Evolutionary conservation across 30 jellyfish, hydroid and myxozoan genomes (phyloP), one percentile per base, ranked within the genome.

Genomic region (Hydra vulgaris): DNA sequence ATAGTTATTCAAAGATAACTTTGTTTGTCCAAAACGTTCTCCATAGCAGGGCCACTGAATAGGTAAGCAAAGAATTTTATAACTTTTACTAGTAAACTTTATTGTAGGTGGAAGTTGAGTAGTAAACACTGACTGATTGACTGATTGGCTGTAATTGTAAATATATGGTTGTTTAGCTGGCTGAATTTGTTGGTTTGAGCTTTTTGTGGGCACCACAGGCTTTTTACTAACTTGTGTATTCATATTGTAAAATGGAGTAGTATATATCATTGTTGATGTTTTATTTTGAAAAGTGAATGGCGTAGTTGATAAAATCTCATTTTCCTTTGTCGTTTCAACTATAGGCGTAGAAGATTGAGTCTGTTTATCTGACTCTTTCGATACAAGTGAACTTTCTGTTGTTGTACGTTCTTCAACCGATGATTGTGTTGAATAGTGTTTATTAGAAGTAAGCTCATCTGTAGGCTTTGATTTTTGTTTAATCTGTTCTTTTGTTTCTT

Each of bases 1-100:
- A 25, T 25, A 67, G 19, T n/a, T 17, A 17, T n/a, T 70, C 21
- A 70, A 25, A 15, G 83, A 71, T 17, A 53, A 7, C 56, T 18
- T 75, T 8, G 83, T 26, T 23, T 66, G 53, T 17, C 5, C 72
- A 25, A 75, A 53, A 25, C 83, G 72, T 23, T 75, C 25, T 0
- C 72, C 24, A 75, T 75, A 75, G 21, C 83, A 75, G 18, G 83
- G 83, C 83, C 83, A 75, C 18, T 75, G 7, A 25, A 75, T 75
- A 26, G 83, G 83, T 22, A 75, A 25, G 16, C 83, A 75, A 19
- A 75, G 70, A n/a, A 75, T 75, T 75, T 75, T 75, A 54, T 75
- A 75, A 26, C 83, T 75, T 25, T 75, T 75, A 25, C 56, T 1
- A 17, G 83, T 75, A 70, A 25, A 75, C 26, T 26, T 75, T 18